phyloP scores from a whole-genome alignment of 2,797 vertebrate genomes.

The Pangasius mekongensis region DNA sequence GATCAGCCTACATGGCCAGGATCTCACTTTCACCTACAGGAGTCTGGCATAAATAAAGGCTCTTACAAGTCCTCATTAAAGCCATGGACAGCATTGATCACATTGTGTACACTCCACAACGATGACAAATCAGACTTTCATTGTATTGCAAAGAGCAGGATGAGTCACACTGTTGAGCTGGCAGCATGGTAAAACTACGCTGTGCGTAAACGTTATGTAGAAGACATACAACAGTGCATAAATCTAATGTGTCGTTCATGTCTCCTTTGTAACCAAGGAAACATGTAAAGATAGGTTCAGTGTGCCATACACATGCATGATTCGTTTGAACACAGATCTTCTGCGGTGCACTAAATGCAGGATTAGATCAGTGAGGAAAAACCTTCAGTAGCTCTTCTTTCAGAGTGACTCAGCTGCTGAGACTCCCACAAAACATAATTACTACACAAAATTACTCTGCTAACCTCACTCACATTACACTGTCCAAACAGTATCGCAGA shows the following conservation, averaged over 20 bases:
- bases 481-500: neutral
- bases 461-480: neutral
- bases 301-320: neutral
- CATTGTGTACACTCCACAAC: neutral
- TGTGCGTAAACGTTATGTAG: neutral
- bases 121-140: constrained; percentile 8
- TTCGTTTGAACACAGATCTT: neutral
- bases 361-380: constrained; percentile 36
- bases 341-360: constrained; percentile 40
- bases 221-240: neutral
- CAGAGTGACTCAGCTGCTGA: constrained; percentile 18
- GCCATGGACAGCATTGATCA: neutral
- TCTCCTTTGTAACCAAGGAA: constrained; percentile 5
- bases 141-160: neutral
- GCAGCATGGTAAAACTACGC: constrained; percentile 7
- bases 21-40: constrained; percentile 47
- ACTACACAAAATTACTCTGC: neutral
- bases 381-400: constrained; percentile 20
- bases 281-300: neutral
- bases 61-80: constrained; percentile 8
- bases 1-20: constrained; percentile 52
- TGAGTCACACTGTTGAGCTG: constrained; percentile 20
- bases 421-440: constrained; percentile 5
- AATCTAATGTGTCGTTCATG: neutral
- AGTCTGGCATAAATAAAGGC: constrained; percentile 34